Conservation (phyloP, 2,888 invertebrate genomes). For the Hirtodrosophila confusa region DNA sequence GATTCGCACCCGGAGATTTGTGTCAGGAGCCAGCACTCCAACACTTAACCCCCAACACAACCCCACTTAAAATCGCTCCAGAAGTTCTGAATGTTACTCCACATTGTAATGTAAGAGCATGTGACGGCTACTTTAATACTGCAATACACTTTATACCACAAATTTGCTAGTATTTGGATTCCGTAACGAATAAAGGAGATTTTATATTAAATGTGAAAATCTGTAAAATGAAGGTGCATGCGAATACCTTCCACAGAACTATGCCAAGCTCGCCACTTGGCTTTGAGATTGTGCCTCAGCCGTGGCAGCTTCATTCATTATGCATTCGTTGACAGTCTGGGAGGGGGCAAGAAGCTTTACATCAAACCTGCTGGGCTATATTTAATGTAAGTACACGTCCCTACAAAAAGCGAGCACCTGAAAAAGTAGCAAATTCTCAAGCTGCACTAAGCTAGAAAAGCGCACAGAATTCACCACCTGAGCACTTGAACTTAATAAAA, state of each 20-base stretch:
- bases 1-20: too few relatives aligned
- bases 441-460: slow-evolving; percentile 49
- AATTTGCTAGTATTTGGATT: too few relatives aligned
- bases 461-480: slow-evolving; percentile 32
- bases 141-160: too few relatives aligned
- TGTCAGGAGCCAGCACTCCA: too few relatives aligned
- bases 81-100: too few relatives aligned
- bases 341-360: background rate
- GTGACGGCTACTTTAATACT: too few relatives aligned
- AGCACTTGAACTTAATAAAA: slow-evolving; percentile 64
- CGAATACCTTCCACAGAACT: slow-evolving; percentile 8
- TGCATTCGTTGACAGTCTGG: slow-evolving; percentile 18
- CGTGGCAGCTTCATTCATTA: slow-evolving; percentile 37
- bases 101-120: too few relatives aligned
- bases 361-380: slow-evolving; percentile 11
- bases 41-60: too few relatives aligned
- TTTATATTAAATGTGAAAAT: too few relatives aligned
- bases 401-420: slow-evolving; percentile 14
- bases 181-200: too few relatives aligned
- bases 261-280: slow-evolving; percentile 37
- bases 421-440: slow-evolving; percentile 6
- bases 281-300: slow-evolving; percentile 13
- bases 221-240: background rate
- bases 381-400: background rate
- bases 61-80: too few relatives aligned